A percentile compares a stretch with the other conserved stretches of the same genome.
Conservation (phyloP, 2,888 invertebrate species). For the Andrena dorsata region DNA sequence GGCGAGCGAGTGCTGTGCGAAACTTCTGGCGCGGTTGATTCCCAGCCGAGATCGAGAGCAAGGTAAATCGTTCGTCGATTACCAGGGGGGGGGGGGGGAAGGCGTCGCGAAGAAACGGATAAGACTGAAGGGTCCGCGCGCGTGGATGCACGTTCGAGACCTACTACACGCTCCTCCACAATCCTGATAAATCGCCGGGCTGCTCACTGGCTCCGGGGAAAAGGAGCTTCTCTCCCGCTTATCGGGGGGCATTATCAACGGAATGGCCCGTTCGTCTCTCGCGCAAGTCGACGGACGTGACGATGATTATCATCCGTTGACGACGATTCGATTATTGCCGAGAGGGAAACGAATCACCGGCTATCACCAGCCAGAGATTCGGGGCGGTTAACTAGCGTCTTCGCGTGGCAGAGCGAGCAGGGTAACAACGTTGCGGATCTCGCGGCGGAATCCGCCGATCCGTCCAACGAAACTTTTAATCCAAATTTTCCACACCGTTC, state of each 20-base stretch:
- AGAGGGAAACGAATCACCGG: constrained; percentile 1
- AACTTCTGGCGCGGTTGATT: background rate
- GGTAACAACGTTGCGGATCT: background rate
- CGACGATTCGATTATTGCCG: constrained; percentile 39
- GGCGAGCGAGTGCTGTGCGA: background rate
- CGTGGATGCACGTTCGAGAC: constrained; percentile 44
- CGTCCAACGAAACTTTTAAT: constrained; percentile 33
- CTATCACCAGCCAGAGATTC: constrained; percentile 1
- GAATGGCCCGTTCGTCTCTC: constrained; percentile 24
- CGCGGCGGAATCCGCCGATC: background rate
- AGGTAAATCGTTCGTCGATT: constrained; percentile 40
- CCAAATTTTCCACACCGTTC: constrained; percentile 9
- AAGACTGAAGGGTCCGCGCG: constrained; percentile 35
- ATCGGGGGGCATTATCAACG: constrained; percentile 69
- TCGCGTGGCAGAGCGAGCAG: background rate
- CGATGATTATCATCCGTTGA: constrained; percentile 49
- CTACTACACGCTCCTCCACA: constrained; percentile 45
- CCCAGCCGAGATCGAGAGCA: background rate
- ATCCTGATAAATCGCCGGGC: constrained; percentile 73
- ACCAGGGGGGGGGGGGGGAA: background rate
- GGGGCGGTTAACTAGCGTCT: background rate
- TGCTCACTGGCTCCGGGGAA: constrained; percentile 31
- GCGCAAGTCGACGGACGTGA: constrained; percentile 23
- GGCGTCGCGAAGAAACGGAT: constrained; percentile 44
- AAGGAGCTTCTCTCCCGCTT: constrained; percentile 47